Percentiles rank a stretch among this genome's conserved stretches.
phyloP scores from a whole-genome alignment of 2,113 vertebrate species.

The Himantopus leucocephalus region DNA sequence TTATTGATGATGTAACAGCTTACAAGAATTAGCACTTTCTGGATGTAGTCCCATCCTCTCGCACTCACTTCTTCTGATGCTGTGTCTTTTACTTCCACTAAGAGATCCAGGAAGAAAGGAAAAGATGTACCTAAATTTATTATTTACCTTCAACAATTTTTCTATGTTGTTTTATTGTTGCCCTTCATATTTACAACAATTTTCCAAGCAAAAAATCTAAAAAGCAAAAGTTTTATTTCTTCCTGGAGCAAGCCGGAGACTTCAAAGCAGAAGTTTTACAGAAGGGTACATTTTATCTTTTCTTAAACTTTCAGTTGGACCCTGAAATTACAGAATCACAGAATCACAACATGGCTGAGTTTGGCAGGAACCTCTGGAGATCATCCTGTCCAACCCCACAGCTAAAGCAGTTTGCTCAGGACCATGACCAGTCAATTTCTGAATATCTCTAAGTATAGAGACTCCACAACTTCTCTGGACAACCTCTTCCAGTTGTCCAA shows the following conservation, averaged over 20 bases:
- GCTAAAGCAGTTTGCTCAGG: not conserved
- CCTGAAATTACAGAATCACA: not conserved
- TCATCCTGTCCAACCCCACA: not conserved
- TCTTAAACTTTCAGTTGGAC: not conserved
- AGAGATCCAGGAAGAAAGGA: not conserved
- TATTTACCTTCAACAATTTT: not conserved
- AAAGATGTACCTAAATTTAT: not conserved
- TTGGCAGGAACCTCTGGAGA: not conserved
- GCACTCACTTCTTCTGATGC: not conserved
- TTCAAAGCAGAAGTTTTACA: not conserved
- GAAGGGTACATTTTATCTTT: not conserved
- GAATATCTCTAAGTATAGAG: not conserved
- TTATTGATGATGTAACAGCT: not conserved
- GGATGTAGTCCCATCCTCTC: not conserved
- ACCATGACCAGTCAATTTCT: rapidly evolving
- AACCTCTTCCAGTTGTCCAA: not conserved
- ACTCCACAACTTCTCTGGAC: not conserved
- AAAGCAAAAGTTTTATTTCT: not conserved
- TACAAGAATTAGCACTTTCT: not conserved
- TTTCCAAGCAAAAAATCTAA: not conserved
- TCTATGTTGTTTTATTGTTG: not conserved
- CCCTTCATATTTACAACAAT: not conserved
- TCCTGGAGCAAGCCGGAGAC: not conserved
- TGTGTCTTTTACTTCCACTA: not conserved
- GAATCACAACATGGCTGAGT: not conserved